These are phyloP conservation scores for Scaptomyza cyrtandrae DNA, from an alignment of 2,888 invertebrate genomes.

Conservation along the genomic window DNA sequence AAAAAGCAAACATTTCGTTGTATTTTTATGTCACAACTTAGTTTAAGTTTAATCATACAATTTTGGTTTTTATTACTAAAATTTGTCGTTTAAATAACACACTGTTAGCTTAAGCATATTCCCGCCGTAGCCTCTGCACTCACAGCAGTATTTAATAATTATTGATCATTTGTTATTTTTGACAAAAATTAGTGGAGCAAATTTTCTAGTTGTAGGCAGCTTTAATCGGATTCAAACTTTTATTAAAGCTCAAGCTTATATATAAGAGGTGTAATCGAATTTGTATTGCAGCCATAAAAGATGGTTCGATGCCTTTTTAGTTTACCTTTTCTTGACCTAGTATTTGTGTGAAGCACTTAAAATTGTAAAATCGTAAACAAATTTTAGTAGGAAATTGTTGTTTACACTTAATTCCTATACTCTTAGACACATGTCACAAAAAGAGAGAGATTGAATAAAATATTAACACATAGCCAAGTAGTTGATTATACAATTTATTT, in stretches of 20 bases:
- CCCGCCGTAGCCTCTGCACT: background rate
- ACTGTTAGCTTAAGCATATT: no score
- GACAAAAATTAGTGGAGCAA: no score
- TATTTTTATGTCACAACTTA: conserved; percentile 17
- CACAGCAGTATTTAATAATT: background rate
- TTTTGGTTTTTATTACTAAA: background rate
- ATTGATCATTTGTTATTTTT: background rate
- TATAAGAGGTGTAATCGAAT: background rate
- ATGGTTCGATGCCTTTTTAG: background rate
- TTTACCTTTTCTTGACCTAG: background rate
- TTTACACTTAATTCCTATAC: no score
- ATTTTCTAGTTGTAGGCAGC: no score
- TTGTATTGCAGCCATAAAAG: background rate
- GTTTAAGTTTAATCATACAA: conserved; percentile 3
- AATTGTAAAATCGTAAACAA: background rate
- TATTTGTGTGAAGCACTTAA: background rate
- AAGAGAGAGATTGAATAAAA: no score
- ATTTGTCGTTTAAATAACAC: no score
- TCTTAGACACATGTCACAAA: no score
- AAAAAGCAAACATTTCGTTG: background rate
- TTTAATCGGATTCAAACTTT: no score
- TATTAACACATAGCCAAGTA: no score
- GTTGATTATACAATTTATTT: no score
- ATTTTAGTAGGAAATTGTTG: no score
- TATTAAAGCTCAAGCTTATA: background rate